A percentile compares a stretch with the other conserved stretches of the same genome.
Conservation (phyloP, 2,888 invertebrate genomes). For the Ptychoptera albimana region DNA sequence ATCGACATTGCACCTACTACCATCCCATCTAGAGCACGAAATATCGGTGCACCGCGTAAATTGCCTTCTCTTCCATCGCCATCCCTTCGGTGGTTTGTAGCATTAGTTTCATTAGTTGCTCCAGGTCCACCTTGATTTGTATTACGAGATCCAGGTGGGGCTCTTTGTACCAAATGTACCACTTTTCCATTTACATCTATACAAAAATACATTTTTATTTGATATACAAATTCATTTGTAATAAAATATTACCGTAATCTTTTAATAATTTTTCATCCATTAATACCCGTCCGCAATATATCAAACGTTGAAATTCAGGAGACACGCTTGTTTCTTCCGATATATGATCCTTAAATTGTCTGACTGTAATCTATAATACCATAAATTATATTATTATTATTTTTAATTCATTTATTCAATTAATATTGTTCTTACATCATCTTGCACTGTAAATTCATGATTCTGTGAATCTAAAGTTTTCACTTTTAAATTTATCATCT, state of each 20-base stretch:
- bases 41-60: conserved; percentile 23
- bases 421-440: conserved; percentile 52
- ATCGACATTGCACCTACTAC: conserved; percentile 31
- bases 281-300: conserved; percentile 87
- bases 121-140: conserved; percentile 13
- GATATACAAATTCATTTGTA: background rate
- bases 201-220: conserved; percentile 9
- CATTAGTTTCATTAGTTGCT: conserved; percentile 15
- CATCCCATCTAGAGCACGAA: conserved; percentile 28
- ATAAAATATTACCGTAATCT: conserved; percentile 54
- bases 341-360: conserved; percentile 65
- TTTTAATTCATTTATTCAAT: background rate
- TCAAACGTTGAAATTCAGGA: conserved; percentile 71
- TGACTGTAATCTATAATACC: conserved; percentile 52
- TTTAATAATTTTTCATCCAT: conserved; percentile 72
- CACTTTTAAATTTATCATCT: conserved; percentile 61
- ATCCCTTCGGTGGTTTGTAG: conserved; percentile 28
- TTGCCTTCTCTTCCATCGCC: conserved; percentile 23
- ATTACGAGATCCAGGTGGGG: conserved; percentile 47
- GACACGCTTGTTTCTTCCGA: conserved; percentile 63
- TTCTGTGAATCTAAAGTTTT: conserved; percentile 81
- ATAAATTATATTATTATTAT: conserved; percentile 3
- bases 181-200: conserved; percentile 82
- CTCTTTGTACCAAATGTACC: conserved; percentile 77
- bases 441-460: conserved; percentile 63